Base-by-base conservation (phyloP, 2,888 invertebrate genomes). In the Philereme vetulata region DNA sequence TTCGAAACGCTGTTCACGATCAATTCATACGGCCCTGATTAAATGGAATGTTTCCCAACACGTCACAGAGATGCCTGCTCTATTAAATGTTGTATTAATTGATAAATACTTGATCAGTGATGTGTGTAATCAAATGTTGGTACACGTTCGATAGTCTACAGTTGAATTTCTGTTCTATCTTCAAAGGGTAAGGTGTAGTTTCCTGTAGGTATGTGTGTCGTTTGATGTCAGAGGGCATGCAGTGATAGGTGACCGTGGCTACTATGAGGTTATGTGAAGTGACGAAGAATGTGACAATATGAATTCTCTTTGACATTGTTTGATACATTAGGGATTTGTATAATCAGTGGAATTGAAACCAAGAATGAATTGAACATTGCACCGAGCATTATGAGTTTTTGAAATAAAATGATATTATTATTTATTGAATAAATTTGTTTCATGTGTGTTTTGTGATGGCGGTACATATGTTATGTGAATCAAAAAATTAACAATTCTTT, bases 41-140 rank as follows among this genome's bases (percentile, higher is more conserved):
- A 84, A 72, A 67, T 67, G 85, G 88, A 84, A 90, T 88, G 78
- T 72, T 66, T 64, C 72, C 68, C 73, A 75, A 75, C 68, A 66
- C 76, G 72, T 74, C 70, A 78, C 76, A 74, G 76, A 84, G 81
- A 85, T 86, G 83, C 83, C 81, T 78, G 78, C 78, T 79, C 83
- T 83, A 88, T 88, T 86, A 89, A 86, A 89, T 87, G 81, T 78
- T 78, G 72, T 70, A 80, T 84, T 90, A 91, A 91, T 90, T 90
- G 88, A 86, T 84, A 88, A 90, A 90, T 90, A 88, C 90, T 90
- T 89, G 90, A 88, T 88, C 87, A 75, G 48, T 80, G 80, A 80
- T 66, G 88, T 86, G 90, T 85, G 76, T 87, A 90, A 91, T 91
- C 85, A 85, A 90, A 90, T 90, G 86, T 87, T 88, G 87, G 84